Conservation (phyloP, 2,797 vertebrate species). For the Cichlasoma orientale region DNA sequence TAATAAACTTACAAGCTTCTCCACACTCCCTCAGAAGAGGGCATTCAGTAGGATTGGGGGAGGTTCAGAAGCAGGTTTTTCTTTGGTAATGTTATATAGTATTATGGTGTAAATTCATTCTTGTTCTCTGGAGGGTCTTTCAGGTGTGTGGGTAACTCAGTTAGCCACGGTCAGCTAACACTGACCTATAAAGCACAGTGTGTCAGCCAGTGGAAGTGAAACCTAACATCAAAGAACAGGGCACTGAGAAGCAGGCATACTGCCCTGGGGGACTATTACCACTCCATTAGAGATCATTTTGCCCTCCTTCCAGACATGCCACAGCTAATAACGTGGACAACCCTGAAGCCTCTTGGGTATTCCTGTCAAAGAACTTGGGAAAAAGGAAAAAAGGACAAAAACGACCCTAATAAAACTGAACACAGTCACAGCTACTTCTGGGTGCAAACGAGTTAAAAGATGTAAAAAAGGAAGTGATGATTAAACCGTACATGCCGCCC, state of each 20-base stretch:
- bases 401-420: conserved; percentile 22
- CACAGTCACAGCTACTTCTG: neutral
- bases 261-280: conserved; percentile 45
- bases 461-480: conserved; percentile 3
- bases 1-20: neutral
- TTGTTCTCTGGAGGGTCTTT: neutral
- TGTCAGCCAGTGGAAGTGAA: conserved; percentile 25
- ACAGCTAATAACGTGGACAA: conserved; percentile 62
- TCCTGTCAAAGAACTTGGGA: conserved; percentile 45
- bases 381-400: conserved; percentile 23
- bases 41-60: neutral
- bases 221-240: conserved; percentile 33
- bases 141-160: conserved; percentile 13
- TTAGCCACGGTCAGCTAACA: conserved; percentile 18
- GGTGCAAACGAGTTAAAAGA: neutral
- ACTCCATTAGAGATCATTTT: conserved; percentile 61
- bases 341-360: conserved; percentile 29
- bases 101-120: neutral
- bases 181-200: conserved; percentile 14
- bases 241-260: neutral
- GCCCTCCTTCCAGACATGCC: conserved; percentile 39
- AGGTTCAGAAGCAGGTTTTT: neutral
- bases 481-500: conserved; percentile 12
- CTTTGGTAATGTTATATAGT: neutral
- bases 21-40: neutral